phyloP scores from a whole-genome alignment of 2,888 invertebrate genomes.

The Auanema sp. region DNA sequence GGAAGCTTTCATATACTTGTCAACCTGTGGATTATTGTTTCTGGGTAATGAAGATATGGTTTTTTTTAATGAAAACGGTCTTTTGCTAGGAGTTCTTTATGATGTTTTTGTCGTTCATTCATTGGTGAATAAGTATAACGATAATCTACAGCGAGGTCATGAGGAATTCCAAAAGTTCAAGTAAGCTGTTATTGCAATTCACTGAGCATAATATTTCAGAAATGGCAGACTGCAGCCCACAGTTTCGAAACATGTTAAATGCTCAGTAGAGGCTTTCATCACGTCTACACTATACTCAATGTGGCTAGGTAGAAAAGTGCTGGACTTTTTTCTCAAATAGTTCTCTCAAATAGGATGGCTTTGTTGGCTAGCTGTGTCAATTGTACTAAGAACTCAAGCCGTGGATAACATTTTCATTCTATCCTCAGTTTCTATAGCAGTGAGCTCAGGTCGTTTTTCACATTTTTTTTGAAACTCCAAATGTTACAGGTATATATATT shows the following conservation, averaged over 20 bases:
- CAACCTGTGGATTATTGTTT: conserved; percentile 42
- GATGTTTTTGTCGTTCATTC: conserved; percentile 36
- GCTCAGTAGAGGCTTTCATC: conserved; percentile 31
- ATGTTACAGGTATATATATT: not conserved
- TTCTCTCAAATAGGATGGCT: conserved; percentile 25
- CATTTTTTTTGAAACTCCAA: not conserved
- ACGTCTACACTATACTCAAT: conserved; percentile 19
- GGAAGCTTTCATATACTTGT: conserved; percentile 48
- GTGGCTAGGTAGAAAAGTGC: conserved; percentile 14
- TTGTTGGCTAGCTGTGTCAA: conserved; percentile 33
- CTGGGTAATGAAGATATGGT: conserved; percentile 27
- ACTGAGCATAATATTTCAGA: conserved; percentile 7
- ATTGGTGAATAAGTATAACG: conserved; percentile 31
- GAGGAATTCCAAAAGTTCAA: conserved; percentile 13
- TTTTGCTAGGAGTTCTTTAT: conserved; percentile 35
- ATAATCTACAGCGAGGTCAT: conserved; percentile 11
- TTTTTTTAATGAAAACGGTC: conserved; percentile 2
- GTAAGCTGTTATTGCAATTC: conserved; percentile 4
- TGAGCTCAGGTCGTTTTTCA: conserved; percentile 26
- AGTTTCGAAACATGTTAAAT: conserved; percentile 23
- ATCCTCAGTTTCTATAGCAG: conserved; percentile 26
- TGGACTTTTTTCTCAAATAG: not conserved
- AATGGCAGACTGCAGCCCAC: conserved; percentile 23
- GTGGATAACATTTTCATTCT: conserved; percentile 30
- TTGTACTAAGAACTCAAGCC: conserved; percentile 31